Conservation (phyloP, 2,113 vertebrate species). For the Zosterops lateralis region DNA sequence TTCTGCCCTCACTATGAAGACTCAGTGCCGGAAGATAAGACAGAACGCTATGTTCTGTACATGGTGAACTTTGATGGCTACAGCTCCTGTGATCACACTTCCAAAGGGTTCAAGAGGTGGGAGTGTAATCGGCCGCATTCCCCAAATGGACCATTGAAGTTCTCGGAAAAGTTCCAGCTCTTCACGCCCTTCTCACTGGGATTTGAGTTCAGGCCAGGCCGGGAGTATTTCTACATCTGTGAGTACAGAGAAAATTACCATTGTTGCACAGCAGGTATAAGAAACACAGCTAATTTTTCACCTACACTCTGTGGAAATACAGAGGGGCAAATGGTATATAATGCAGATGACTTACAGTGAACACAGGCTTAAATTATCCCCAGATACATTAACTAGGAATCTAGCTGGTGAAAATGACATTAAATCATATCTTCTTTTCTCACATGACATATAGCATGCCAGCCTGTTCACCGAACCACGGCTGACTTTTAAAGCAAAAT, state of each 20-base stretch:
- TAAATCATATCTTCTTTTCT: slow-evolving; percentile 49
- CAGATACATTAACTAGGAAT: slow-evolving; percentile 49
- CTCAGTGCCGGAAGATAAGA: slow-evolving; percentile 89
- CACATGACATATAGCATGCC: slow-evolving; percentile 41
- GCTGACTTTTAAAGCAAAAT: slow-evolving; percentile 63
- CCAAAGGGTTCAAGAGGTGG: slow-evolving; percentile 99
- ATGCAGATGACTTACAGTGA: slow-evolving; percentile 36
- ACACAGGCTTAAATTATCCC: slow-evolving; percentile 11
- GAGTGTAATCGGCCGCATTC: slow-evolving; percentile 97
- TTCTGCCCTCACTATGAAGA: slow-evolving; percentile 98
- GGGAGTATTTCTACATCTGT: slow-evolving; percentile 99
- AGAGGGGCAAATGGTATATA: neutral
- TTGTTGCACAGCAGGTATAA: neutral
- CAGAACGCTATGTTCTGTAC: slow-evolving; percentile 95
- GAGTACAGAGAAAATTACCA: slow-evolving; percentile 75
- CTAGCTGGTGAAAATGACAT: slow-evolving; percentile 60
- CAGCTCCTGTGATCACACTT: slow-evolving; percentile 95
- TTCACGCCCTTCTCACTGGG: slow-evolving; percentile 98
- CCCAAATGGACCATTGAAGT: slow-evolving; percentile 95
- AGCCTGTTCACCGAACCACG: slow-evolving; percentile 42
- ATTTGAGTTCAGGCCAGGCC: slow-evolving; percentile 97
- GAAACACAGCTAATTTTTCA: slow-evolving; percentile 39
- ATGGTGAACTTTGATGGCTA: slow-evolving; percentile 99
- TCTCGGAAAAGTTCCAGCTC: slow-evolving; percentile 99
- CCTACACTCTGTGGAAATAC: slow-evolving; percentile 9